phyloP scores from a whole-genome alignment of 2,888 invertebrate genomes.

The Drosophila subquinaria region DNA sequence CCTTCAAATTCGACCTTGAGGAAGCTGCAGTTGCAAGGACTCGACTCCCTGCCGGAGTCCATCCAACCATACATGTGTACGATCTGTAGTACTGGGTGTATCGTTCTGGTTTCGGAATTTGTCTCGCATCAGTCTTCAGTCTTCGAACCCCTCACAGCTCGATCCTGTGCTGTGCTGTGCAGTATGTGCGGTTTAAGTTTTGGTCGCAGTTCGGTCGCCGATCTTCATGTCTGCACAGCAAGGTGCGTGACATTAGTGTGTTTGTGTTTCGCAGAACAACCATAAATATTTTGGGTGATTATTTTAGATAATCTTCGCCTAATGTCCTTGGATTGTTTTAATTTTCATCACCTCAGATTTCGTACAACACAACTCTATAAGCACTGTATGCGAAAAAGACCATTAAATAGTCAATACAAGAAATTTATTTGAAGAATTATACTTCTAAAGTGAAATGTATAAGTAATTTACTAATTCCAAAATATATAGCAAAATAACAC shows the following conservation, averaged over 20 bases:
- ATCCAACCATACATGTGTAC: slow-evolving; percentile 37
- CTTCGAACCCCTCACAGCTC: slow-evolving; percentile 46
- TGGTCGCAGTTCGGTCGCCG: slow-evolving; percentile 78
- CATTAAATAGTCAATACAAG: not conserved
- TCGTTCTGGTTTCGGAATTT: slow-evolving; percentile 74
- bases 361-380: not conserved
- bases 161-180: not conserved
- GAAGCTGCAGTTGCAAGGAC: slow-evolving; percentile 21
- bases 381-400: not conserved
- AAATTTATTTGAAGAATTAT: too few species aligned
- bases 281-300: slow-evolving; percentile 82
- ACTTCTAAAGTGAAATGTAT: not conserved
- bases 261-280: slow-evolving; percentile 69
- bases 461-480: not conserved
- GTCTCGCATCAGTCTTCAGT: slow-evolving; percentile 66
- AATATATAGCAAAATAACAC: not conserved
- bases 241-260: slow-evolving; percentile 73
- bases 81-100: slow-evolving; percentile 45
- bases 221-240: slow-evolving; percentile 74
- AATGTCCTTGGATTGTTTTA: slow-evolving; percentile 72
- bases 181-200: slow-evolving; percentile 73
- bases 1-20: slow-evolving; percentile 63
- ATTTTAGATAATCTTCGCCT: slow-evolving; percentile 79
- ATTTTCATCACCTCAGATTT: slow-evolving; percentile 25
- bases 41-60: slow-evolving; percentile 69